A percentile compares a stretch with the other conserved stretches of the same genome.
Conservation (phyloP, 2,888 invertebrate species). For the Campoplex nolae region DNA sequence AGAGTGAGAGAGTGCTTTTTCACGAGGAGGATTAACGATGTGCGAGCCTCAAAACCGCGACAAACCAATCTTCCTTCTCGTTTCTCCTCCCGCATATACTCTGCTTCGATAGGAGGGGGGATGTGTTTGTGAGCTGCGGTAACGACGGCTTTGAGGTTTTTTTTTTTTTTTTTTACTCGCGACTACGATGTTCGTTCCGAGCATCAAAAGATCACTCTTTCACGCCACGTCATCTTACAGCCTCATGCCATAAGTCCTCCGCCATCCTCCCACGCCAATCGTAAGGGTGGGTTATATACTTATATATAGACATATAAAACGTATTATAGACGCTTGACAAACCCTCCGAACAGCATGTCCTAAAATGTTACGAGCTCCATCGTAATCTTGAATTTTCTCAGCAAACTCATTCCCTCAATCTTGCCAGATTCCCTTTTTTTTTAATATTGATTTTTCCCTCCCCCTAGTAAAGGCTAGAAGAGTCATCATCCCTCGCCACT, state of each 20-base stretch:
- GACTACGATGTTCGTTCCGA: slow-evolving; percentile 27
- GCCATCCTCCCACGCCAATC: slow-evolving; percentile 27
- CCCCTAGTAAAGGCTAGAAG: background rate
- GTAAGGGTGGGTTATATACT: slow-evolving; percentile 18
- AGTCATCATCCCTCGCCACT: background rate
- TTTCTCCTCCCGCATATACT: background rate
- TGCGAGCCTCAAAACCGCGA: slow-evolving; percentile 61
- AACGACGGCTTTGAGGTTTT: slow-evolving; percentile 66
- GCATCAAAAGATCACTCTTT: slow-evolving; percentile 55
- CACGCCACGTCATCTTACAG: slow-evolving; percentile 28
- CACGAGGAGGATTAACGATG: slow-evolving; percentile 61
- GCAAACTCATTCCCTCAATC: slow-evolving; percentile 1
- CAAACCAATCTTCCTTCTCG: slow-evolving; percentile 53
- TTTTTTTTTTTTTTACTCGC: slow-evolving; percentile 16
- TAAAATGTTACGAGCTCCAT: slow-evolving; percentile 43
- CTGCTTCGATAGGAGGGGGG: background rate
- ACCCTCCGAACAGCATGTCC: slow-evolving; percentile 36
- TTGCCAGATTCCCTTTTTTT: background rate
- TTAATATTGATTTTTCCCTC: slow-evolving; percentile 17
- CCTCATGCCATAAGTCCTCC: slow-evolving; percentile 33
- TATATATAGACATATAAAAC: slow-evolving; percentile 3
- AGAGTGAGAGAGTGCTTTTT: slow-evolving; percentile 9
- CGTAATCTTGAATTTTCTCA: slow-evolving; percentile 35
- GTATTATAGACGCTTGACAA: slow-evolving; percentile 33
- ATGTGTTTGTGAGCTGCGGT: slow-evolving; percentile 64